These are phyloP conservation scores for Halcyon badia DNA, from an alignment of 2,797 vertebrate genomes.

Conservation along the genomic window DNA sequence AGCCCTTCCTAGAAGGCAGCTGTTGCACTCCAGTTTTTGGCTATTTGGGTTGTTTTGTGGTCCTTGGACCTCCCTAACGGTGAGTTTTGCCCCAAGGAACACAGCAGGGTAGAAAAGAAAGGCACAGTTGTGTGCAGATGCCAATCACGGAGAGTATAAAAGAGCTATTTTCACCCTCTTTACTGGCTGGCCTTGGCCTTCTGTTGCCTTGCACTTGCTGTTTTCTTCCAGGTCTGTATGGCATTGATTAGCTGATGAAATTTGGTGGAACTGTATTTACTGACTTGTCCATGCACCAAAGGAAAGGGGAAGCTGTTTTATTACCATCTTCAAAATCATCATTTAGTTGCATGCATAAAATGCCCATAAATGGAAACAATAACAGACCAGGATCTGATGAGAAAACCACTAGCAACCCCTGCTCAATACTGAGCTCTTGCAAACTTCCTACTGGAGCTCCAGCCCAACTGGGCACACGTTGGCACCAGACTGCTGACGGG, in stretches of 20 bases:
- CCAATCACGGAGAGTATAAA: background rate
- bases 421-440: background rate
- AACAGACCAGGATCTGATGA: background rate
- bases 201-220: background rate
- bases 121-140: background rate
- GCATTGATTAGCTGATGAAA: background rate
- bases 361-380: background rate
- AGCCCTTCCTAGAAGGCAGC: background rate
- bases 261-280: background rate
- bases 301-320: background rate
- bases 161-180: background rate
- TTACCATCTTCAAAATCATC: background rate
- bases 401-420: background rate
- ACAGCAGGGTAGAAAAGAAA: background rate
- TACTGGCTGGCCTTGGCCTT: background rate
- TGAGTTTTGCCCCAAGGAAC: background rate
- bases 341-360: background rate
- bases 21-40: rapidly evolving
- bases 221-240: background rate
- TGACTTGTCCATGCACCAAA: background rate
- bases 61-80: background rate
- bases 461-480: rapidly evolving
- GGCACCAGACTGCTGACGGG: rapidly evolving
- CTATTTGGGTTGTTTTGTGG: background rate
- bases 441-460: background rate